These are phyloP conservation scores for Ameiurus melas DNA, from an alignment of 2,113 vertebrate genomes.

Conservation along the genomic window DNA sequence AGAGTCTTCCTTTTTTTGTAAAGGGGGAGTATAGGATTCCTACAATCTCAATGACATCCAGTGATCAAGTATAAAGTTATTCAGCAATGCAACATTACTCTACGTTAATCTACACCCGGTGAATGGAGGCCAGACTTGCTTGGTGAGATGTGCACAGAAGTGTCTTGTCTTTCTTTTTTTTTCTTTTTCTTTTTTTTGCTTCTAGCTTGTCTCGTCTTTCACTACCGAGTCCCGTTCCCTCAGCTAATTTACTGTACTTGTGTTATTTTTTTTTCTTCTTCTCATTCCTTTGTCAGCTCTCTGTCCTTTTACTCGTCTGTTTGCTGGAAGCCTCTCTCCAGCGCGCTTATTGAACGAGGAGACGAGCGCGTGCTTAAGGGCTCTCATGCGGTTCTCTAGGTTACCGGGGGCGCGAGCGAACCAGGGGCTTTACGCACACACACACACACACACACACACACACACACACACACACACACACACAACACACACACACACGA, in stretches of 20 bases:
- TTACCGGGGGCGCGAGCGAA: constrained; percentile 70
- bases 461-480: constrained; percentile 23
- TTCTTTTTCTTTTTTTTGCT: background rate
- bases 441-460: constrained; percentile 32
- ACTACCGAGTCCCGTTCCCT: constrained; percentile 76
- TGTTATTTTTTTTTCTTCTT: constrained; percentile 64
- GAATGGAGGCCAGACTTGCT: constrained; percentile 1
- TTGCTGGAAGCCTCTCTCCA: constrained; percentile 72
- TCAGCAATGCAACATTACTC: background rate
- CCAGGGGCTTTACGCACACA: constrained; percentile 14
- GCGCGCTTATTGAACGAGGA: constrained; percentile 71
- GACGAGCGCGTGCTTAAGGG: constrained; percentile 75
- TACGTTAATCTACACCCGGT: background rate
- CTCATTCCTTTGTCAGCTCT: constrained; percentile 59
- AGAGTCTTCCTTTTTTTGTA: background rate
- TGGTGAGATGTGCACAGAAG: constrained; percentile 19
- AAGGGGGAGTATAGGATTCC: background rate
- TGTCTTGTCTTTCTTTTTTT: background rate
- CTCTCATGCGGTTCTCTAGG: constrained; percentile 76
- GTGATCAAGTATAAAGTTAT: background rate
- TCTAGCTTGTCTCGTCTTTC: constrained; percentile 47
- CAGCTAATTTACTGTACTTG: constrained; percentile 85
- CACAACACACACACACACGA: constrained; percentile 25
- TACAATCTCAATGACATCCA: background rate
- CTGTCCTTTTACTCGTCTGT: constrained; percentile 67